Evolutionary conservation across 2,797 vertebrate species (phyloP), one percentile per base, ranked within the genome.

Genomic region (Sorex maritimensis): DNA sequence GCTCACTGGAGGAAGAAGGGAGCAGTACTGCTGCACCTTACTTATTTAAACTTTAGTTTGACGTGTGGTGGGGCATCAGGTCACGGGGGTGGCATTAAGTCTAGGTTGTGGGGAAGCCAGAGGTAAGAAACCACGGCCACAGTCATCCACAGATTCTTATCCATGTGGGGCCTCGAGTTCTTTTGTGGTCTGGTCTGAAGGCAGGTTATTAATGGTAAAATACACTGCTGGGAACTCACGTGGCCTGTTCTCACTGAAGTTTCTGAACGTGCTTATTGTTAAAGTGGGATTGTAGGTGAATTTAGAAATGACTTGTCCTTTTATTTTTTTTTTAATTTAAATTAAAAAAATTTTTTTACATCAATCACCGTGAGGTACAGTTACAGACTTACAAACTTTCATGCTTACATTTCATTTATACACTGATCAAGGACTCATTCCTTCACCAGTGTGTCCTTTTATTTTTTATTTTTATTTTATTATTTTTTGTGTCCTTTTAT

Each of bases 291-390:
- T 83, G 95, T 81, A 77, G 72, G 19, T 87, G 49, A 74, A 84
- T n/a, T 84, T 77, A 14, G 44, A 86, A 83, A 72, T 52, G 79
- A 81, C 38, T 44, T 81, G 6, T 34, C 49, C 46, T 90, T 95
- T 83, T 58, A 90, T 52, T 52, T 52, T 8, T 44, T 6, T 44
- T 34, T 34, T 34, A 34, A 34, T 34, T 34, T 34, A 34, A 34
- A 34, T 34, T 34, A 34, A 34, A 34, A 34, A 34, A 34, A 34
- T 34, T 34, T 34, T 34, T 34, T 34, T 34, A 34, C 34, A 34
- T 34, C 34, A 34, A 34, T 34, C 34, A 34, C 34, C 34, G 34
- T 34, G 34, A 34, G 34, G 34, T 34, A 34, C 34, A 34, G 34
- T 34, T 34, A 34, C 34, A 34, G 34, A 34, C 34, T 34, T 34